Evolutionary conservation across 2,113 vertebrate species (phyloP).

Genomic region (Alces alces): DNA sequence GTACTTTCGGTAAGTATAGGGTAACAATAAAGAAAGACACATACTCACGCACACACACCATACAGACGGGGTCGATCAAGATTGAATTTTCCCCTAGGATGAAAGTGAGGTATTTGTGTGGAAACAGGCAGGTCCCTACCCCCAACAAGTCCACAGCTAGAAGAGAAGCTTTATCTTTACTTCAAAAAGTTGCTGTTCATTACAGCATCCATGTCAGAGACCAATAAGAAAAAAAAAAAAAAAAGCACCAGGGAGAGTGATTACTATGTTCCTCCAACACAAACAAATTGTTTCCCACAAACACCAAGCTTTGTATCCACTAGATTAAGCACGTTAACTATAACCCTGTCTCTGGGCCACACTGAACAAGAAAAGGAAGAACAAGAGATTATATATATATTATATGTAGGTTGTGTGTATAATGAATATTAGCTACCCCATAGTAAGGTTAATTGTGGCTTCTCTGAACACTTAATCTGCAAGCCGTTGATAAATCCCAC

Average conservation of each 20-base stretch:
- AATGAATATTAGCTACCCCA: slow-evolving; percentile 79
- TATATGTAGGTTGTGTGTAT: no score
- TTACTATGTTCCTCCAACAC: slow-evolving; percentile 70
- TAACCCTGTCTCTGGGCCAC: slow-evolving; percentile 55
- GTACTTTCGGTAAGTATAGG: slow-evolving; percentile 55
- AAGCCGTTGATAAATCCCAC: slow-evolving; percentile 80
- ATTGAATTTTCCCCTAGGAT: slow-evolving; percentile 65
- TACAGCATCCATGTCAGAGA: slow-evolving; percentile 69
- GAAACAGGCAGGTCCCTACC: slow-evolving; percentile 42
- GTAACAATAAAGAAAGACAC: slow-evolving; percentile 59
- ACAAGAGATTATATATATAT: slow-evolving; percentile 48
- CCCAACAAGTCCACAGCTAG: slow-evolving; percentile 61
- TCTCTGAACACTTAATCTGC: slow-evolving; percentile 81
- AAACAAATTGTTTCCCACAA: slow-evolving; percentile 78
- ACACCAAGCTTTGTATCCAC: slow-evolving; percentile 69
- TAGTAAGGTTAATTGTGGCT: slow-evolving; percentile 80
- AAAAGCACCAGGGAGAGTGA: slow-evolving; percentile 62
- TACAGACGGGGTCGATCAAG: background rate
- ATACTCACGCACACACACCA: background rate
- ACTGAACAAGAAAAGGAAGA: slow-evolving; percentile 57
- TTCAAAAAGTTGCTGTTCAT: slow-evolving; percentile 71
- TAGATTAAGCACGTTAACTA: slow-evolving; percentile 70
- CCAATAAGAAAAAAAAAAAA: slow-evolving; percentile 66
- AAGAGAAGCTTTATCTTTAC: slow-evolving; percentile 69
- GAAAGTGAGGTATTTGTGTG: slow-evolving; percentile 47